Conservation (phyloP, 1,140 invertebrate genomes). For the Araneus ventricosus region DNA sequence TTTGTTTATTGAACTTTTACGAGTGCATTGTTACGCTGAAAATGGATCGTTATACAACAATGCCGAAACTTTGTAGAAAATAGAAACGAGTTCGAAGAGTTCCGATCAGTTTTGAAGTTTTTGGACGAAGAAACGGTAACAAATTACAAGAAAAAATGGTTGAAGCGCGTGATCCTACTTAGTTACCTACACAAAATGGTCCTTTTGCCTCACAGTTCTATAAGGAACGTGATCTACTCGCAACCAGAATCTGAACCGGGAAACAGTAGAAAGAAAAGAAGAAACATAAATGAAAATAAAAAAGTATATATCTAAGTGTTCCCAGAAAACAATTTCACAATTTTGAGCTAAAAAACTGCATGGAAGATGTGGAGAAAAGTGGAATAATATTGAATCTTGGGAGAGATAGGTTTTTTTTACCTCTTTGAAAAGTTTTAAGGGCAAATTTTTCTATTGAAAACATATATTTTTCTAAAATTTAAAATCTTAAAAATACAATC, state of each 20-base stretch:
- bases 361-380: constrained; percentile 41
- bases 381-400: constrained; percentile 6
- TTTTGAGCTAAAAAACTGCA: constrained; percentile 25
- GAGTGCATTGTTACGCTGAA: constrained; percentile 53
- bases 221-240: constrained; percentile 51
- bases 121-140: constrained; percentile 54
- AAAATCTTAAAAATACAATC: no score
- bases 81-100: constrained; percentile 45
- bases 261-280: neutral
- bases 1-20: constrained; percentile 59
- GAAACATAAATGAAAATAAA: constrained; percentile 16
- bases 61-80: constrained; percentile 30
- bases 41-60: constrained; percentile 59
- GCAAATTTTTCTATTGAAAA: neutral
- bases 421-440: neutral
- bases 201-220: constrained; percentile 44
- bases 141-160: constrained; percentile 55
- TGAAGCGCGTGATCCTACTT: constrained; percentile 55
- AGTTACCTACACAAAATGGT: constrained; percentile 52
- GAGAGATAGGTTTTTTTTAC: neutral
- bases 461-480: no score
- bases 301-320: constrained; percentile 48
- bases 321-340: constrained; percentile 63
- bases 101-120: constrained; percentile 63
- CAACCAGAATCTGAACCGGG: neutral